A percentile compares a stretch with the other conserved stretches of the same genome.
Conservation (phyloP, 2,113 vertebrate genomes). For the Candoia aspera region DNA sequence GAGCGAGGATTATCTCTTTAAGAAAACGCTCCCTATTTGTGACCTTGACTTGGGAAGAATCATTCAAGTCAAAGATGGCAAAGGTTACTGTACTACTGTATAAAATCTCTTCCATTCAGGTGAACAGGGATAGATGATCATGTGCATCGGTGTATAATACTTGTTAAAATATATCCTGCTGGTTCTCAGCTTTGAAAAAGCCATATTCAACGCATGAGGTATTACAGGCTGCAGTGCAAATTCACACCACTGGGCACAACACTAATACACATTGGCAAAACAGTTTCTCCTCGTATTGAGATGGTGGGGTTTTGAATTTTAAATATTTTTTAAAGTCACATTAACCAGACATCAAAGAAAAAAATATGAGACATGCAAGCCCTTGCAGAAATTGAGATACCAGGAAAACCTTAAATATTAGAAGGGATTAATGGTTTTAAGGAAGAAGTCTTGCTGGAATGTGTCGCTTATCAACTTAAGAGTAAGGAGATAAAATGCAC, state of each 20-base stretch:
- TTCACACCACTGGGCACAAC: not conserved
- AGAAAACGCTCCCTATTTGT: not conserved
- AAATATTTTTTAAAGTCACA: conserved; percentile 19
- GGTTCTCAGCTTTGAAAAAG: conserved; percentile 1
- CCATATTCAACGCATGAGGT: not conserved
- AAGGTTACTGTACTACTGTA: not conserved
- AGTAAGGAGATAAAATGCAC: conserved; percentile 33
- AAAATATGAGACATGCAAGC: conserved; percentile 8
- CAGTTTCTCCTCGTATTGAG: not conserved
- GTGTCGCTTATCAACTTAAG: conserved; percentile 24
- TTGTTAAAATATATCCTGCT: conserved; percentile 13
- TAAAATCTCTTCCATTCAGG: conserved; percentile 5
- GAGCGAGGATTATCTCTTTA: not conserved
- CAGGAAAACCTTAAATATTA: conserved; percentile 23
- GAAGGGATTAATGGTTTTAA: conserved; percentile 30
- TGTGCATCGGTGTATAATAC: conserved; percentile 1
- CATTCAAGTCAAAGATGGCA: not conserved
- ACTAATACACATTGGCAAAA: not conserved
- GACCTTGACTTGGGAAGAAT: not conserved
- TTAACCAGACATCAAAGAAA: conserved; percentile 28
- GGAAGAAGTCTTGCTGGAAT: conserved; percentile 15
- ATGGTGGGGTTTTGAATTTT: conserved; percentile 15
- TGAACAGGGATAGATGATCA: not conserved
- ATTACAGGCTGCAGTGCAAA: conserved; percentile 3
- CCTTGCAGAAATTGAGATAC: not conserved